Conservation (phyloP, 2,888 invertebrate genomes). For the Dendrolimus houi region DNA sequence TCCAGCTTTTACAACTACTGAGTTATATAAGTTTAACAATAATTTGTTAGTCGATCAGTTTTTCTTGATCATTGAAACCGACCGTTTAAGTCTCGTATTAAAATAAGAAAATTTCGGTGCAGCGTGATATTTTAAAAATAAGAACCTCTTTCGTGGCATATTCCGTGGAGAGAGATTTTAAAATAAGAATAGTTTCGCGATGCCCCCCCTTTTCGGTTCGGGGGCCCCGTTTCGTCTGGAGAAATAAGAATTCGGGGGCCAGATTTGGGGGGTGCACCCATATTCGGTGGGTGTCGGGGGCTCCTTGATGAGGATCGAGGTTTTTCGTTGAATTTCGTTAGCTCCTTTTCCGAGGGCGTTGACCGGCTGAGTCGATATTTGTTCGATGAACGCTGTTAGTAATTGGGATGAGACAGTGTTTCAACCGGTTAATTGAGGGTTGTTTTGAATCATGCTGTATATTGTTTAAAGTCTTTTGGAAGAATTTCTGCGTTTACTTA, state of each 20-base stretch:
- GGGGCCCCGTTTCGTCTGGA: slow-evolving; percentile 61
- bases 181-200: slow-evolving; percentile 76
- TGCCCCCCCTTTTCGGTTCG: slow-evolving; percentile 45
- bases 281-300: slow-evolving; percentile 62
- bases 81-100: slow-evolving; percentile 20
- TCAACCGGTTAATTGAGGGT: slow-evolving; percentile 6
- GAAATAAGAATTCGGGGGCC: slow-evolving; percentile 73
- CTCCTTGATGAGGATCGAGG: slow-evolving; percentile 71
- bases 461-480: too few species aligned
- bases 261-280: slow-evolving; percentile 61
- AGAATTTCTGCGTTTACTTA: too few species aligned
- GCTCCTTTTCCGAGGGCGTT: slow-evolving; percentile 49
- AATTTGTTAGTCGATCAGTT: neutral
- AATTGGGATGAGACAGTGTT: slow-evolving; percentile 43
- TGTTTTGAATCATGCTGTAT: neutral
- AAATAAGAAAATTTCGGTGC: slow-evolving; percentile 75
- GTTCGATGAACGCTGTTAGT: slow-evolving; percentile 58
- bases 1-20: too few species aligned
- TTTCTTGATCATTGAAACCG: neutral
- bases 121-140: slow-evolving; percentile 76
- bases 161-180: slow-evolving; percentile 75
- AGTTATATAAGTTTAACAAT: too few species aligned
- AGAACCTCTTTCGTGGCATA: slow-evolving; percentile 74
- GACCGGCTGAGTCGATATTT: slow-evolving; percentile 65
- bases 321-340: slow-evolving; percentile 73